Evolutionary conservation across 2,113 vertebrate genomes (phyloP).

Genomic region (Cygnus atratus): DNA sequence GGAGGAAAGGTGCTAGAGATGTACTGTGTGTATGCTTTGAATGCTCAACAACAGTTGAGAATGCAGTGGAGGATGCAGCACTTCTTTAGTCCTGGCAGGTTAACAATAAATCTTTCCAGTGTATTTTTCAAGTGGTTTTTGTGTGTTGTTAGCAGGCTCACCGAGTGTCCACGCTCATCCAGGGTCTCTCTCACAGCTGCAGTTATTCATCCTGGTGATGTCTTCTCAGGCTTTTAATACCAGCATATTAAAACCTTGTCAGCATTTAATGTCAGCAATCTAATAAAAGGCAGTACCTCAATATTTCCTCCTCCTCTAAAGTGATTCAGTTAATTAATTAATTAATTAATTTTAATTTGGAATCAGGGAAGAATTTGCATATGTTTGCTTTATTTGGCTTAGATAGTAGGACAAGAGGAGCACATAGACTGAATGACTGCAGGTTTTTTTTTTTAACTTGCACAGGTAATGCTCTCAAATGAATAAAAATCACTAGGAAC

Average conservation of each 20-base stretch:
- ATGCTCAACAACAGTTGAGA: background rate
- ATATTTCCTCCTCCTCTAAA: background rate
- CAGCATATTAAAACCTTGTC: background rate
- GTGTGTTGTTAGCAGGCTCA: background rate
- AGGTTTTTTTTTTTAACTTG: background rate
- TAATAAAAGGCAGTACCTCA: background rate
- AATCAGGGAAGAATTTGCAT: background rate
- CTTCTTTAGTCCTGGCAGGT: background rate
- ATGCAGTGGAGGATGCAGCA: background rate
- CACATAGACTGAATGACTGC: background rate
- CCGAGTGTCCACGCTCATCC: background rate
- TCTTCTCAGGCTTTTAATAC: background rate
- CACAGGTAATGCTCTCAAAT: background rate
- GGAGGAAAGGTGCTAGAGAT: background rate
- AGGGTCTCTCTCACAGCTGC: background rate
- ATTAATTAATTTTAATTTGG: background rate
- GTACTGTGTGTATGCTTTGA: accelerated
- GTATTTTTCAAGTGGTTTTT: background rate
- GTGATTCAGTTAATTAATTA: background rate
- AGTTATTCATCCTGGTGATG: background rate
- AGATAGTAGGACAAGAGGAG: background rate
- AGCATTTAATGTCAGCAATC: background rate
- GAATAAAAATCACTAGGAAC: background rate
- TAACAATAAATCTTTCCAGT: background rate
- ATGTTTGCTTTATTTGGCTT: background rate